Evolutionary conservation across 2,797 vertebrate species (phyloP).

Genomic region (Clamator glandarius): DNA sequence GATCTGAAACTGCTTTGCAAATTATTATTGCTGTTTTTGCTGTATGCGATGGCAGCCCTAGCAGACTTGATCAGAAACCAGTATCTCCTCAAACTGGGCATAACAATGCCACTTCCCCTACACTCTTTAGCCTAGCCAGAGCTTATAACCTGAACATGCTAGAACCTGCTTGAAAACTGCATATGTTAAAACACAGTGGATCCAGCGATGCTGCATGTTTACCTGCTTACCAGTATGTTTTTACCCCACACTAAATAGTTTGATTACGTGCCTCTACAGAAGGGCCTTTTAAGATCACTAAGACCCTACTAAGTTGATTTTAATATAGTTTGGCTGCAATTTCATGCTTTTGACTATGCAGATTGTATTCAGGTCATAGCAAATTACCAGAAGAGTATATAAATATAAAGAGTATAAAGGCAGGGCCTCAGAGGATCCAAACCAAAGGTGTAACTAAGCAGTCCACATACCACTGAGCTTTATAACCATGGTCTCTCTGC

Average conservation of each 20-base stretch:
- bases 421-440: neutral
- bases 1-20: neutral
- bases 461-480: neutral
- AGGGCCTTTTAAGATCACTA: neutral
- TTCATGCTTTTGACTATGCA: neutral
- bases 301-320: neutral
- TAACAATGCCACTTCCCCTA: fast-evolving
- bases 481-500: neutral
- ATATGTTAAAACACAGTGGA: neutral
- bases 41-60: neutral
- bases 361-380: neutral
- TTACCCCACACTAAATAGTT: neutral
- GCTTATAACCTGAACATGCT: neutral
- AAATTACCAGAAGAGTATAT: neutral
- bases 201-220: neutral
- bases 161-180: neutral
- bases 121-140: neutral
- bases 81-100: neutral
- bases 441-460: neutral
- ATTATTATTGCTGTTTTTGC: neutral
- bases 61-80: neutral
- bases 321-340: neutral
- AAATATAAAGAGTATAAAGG: neutral
- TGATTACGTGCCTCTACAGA: neutral
- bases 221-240: neutral